Percentiles rank a stretch among this genome's conserved stretches.
Evolutionary conservation across 2,888 invertebrate species (phyloP).

Genomic region (Ochropleura leucogaster): DNA sequence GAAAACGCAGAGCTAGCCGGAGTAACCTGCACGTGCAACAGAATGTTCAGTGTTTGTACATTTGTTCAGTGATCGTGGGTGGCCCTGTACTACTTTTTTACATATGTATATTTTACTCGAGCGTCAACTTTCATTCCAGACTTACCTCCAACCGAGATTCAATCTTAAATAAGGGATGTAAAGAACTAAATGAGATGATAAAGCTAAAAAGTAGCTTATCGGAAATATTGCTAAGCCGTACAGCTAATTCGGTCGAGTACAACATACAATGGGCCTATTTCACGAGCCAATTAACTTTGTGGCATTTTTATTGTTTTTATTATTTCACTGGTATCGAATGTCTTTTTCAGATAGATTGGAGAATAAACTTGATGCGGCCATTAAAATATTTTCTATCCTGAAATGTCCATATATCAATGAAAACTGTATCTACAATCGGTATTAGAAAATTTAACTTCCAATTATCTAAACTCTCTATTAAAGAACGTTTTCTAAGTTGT

Average conservation of each 20-base stretch:
- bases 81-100: constrained; percentile 85
- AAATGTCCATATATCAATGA: constrained; percentile 6
- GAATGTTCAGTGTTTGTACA: constrained; percentile 69
- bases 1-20: constrained; percentile 65
- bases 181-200: constrained; percentile 73
- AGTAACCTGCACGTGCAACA: constrained; percentile 69
- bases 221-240: constrained; percentile 80
- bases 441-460: neutral
- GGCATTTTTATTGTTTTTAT: constrained; percentile 73
- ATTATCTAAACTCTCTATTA: neutral
- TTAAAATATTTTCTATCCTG: neutral
- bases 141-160: constrained; percentile 75
- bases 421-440: neutral
- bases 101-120: constrained; percentile 80
- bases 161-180: constrained; percentile 76
- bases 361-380: neutral
- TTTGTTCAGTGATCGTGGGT: constrained; percentile 82
- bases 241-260: constrained; percentile 85
- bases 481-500: neutral
- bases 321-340: constrained; percentile 58
- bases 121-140: constrained; percentile 81
- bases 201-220: constrained; percentile 77
- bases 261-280: constrained; percentile 87
- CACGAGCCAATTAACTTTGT: constrained; percentile 86
- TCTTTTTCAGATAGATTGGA: constrained; percentile 57